A percentile compares a stretch with the other conserved stretches of the same genome.
Evolutionary conservation across 2,888 invertebrate genomes (phyloP).

Genomic region (Amphipyra tragopoginis): DNA sequence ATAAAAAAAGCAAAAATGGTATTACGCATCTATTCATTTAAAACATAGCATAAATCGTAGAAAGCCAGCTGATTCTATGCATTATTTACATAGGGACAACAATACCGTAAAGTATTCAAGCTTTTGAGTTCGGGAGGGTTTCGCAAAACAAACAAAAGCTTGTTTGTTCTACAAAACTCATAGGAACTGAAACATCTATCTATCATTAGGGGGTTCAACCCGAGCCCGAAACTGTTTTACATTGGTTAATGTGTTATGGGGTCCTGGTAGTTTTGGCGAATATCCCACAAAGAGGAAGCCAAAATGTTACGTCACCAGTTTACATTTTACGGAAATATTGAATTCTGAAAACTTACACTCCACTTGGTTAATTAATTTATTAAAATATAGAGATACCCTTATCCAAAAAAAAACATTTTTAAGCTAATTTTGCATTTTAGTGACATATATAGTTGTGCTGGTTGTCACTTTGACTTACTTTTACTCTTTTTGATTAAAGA

Average conservation of each 20-base stretch:
- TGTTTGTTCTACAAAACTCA: conserved; percentile 50
- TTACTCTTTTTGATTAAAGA: not conserved
- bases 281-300: conserved; percentile 4
- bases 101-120: conserved; percentile 35
- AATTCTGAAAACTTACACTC: not conserved
- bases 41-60: conserved; percentile 9
- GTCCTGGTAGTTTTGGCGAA: conserved; percentile 14
- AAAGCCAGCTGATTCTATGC: conserved; percentile 15
- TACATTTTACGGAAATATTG: not conserved
- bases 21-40: not conserved
- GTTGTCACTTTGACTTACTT: too few species aligned
- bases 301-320: not conserved
- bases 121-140: conserved; percentile 19
- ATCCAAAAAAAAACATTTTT: too few species aligned
- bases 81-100: conserved; percentile 20
- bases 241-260: conserved; percentile 40
- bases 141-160: conserved; percentile 42
- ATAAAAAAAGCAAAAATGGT: too few species aligned
- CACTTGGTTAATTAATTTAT: not conserved
- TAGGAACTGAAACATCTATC: conserved; percentile 47
- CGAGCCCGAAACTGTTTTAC: conserved; percentile 44
- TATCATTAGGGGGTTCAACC: conserved; percentile 34
- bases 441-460: not conserved
- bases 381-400: not conserved
- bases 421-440: not conserved